Base-by-base conservation (phyloP, 2,888 invertebrate genomes). In the Hedya salicella region DNA sequence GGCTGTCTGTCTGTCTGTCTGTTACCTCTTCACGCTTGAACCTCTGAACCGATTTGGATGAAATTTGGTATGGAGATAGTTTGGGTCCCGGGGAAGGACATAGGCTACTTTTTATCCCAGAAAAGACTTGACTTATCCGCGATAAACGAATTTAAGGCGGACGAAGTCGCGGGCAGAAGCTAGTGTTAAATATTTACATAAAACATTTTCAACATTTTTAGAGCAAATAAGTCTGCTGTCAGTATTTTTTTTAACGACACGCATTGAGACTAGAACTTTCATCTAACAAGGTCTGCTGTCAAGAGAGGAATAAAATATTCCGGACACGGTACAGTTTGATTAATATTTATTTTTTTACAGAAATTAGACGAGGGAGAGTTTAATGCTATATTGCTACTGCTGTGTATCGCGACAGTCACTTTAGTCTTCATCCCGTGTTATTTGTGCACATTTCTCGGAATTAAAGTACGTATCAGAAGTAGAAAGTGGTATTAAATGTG, bases 361-460 rank as follows among this genome's bases (percentile, higher is more conserved):
- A 80, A 76, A 74, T 67, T 75, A 8, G 78, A 79, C 6, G 70
- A 57, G n/a, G 81, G 80, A 1, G 77, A 82, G 70, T 61, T 80
- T 2, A 75, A 82, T 57, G 75, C 71, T 1, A 75, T 81, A 30
- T 71, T 80, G 44, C 68, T 81, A 40, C 30, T 80, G 14, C 67
- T 82, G 9, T 77, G 74, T 52, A 48, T 76, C 3, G 73, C 75
- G 9, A 71, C 76, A 2, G 61, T 76, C 1, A 60, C 75, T 11
- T 70, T 78, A 30, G 60, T 76, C 5, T 81, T 76, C 48, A 71
- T 81, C 11, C 81, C 82, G 1, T 77, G 80, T 68, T 78, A 76
- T 57, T 69, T 81, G 16, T 76, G 79, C 62, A 81, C 81, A 2
- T 74, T 72, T 67, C 71, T 83, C 6, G 71, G 73, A 1, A 56